Base-by-base conservation (phyloP, 2,113 vertebrate species). In the Nerophis lumbriciformis region DNA sequence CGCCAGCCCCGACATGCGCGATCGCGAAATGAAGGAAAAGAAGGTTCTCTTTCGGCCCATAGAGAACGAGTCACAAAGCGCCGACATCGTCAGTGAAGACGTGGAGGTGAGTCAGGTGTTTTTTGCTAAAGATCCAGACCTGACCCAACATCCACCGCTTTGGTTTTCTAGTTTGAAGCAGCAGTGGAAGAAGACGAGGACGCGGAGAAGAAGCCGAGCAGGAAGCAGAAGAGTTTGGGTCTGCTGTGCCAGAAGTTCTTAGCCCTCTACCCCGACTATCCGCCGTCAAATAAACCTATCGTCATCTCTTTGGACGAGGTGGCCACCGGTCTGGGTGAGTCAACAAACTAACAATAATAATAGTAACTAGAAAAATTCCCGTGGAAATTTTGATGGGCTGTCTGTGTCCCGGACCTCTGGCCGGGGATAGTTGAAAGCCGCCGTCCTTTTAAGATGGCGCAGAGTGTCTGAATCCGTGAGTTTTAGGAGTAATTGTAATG, bases 191-290 rank as follows among this genome's bases (percentile, higher is more conserved):
- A 87, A 0, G 73, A 90, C 37, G 94, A 96, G 2, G 93, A 94
- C 38, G 85, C 88, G 16, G 94, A 94, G 76, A 94, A 93, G 55
- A 92, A 93, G 70, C 94, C 94, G 2, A 97, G 94, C 90, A 92
- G 95, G 83, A 98, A 98, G 76, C 93, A 96, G 88, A 97, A 97
- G 85, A 98, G 95, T 76, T 89, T 98, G 85, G 94, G 95, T 61
- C 88, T 98, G 48, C 86, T 98, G 55, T 97, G 95, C 83, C 94
- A 94, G 74, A 97, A 95, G 85, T 98, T 98, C 86, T 89, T 98
- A 69, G 94, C 94, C 68, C 94, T 94, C 57, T 98, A 97, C 73
- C 94, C 95, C 3, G 94, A 93, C 73, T 92, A 95, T 48, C 94
- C 95, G 0, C 62, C 92, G 12, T 88, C 89, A 38, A 89, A 93